A percentile compares a stretch with the other conserved stretches of the same genome.
Conservation (phyloP, 2,888 invertebrate species). For the Tromatobia lineatoria region DNA sequence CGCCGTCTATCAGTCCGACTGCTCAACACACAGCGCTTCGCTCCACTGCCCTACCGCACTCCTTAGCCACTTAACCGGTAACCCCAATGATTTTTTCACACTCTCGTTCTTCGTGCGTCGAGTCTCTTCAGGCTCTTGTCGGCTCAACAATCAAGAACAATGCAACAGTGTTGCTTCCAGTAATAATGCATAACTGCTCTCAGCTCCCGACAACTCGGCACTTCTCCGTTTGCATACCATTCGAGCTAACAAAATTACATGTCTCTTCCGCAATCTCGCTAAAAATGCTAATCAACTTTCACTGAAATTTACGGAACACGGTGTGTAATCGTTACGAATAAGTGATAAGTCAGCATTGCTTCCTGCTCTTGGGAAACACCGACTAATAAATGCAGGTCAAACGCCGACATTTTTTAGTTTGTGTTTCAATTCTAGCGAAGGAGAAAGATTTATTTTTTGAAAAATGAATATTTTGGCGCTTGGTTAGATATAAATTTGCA, state of each 20-base stretch:
- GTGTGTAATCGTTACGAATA: background rate
- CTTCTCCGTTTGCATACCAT: background rate
- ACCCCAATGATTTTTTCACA: constrained; percentile 37
- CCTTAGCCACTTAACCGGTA: constrained; percentile 38
- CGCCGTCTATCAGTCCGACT: background rate
- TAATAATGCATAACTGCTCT: constrained; percentile 30
- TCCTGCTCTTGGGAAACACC: background rate
- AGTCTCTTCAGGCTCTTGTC: constrained; percentile 29
- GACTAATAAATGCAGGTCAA: no score
- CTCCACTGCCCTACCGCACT: constrained; percentile 61
- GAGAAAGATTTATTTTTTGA: no score
- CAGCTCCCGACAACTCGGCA: background rate
- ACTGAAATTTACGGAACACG: background rate
- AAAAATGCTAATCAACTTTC: constrained; percentile 4
- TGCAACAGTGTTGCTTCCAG: constrained; percentile 38
- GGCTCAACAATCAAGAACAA: constrained; percentile 30
- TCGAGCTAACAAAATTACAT: background rate
- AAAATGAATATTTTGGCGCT: no score
- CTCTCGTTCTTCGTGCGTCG: constrained; percentile 20
- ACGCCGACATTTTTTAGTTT: no score
- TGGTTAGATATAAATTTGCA: no score
- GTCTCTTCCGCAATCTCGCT: background rate
- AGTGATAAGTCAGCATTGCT: background rate
- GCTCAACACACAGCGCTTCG: constrained; percentile 28
- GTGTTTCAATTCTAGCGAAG: no score